These are phyloP conservation scores for Bombyx mandarina DNA, from an alignment of 1,140 invertebrate genomes.

Conservation along the genomic window DNA sequence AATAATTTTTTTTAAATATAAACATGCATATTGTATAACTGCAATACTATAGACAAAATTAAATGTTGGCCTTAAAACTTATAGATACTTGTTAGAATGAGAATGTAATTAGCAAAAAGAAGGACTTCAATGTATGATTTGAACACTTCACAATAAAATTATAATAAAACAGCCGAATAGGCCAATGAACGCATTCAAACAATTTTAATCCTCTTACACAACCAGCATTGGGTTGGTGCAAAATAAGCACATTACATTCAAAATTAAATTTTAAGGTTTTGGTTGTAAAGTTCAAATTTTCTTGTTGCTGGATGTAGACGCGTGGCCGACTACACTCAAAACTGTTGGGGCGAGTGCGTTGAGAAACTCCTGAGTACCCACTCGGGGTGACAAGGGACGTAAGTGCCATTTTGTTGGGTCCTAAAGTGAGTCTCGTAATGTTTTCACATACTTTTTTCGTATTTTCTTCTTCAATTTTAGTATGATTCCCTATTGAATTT, in stretches of 20 bases:
- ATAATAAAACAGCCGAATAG: conserved; percentile 6
- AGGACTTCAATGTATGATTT: no score
- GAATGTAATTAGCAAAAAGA: no score
- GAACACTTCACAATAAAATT: conserved; percentile 3
- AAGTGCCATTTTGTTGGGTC: conserved; percentile 12
- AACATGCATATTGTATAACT: no score
- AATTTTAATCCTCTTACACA: conserved; percentile 5
- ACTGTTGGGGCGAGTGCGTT: conserved; percentile 9
- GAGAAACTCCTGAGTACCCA: conserved; percentile 8
- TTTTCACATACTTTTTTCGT: conserved; percentile 5
- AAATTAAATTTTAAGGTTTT: neutral
- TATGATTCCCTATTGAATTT: no score
- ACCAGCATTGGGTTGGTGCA: neutral
- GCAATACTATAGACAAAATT: no score
- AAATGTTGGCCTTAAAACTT: no score
- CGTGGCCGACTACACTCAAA: conserved; percentile 6
- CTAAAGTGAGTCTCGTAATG: conserved; percentile 9
- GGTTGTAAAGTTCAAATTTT: conserved; percentile 3
- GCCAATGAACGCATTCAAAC: conserved; percentile 6
- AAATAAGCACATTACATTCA: neutral
- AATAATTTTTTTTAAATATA: no score
- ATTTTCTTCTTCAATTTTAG: neutral
- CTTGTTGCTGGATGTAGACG: neutral
- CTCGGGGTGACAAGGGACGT: conserved; percentile 9
- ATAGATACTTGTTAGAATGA: no score